phyloP scores from a whole-genome alignment of 1,140 invertebrate species.

The Dermatophagoides farinae region DNA sequence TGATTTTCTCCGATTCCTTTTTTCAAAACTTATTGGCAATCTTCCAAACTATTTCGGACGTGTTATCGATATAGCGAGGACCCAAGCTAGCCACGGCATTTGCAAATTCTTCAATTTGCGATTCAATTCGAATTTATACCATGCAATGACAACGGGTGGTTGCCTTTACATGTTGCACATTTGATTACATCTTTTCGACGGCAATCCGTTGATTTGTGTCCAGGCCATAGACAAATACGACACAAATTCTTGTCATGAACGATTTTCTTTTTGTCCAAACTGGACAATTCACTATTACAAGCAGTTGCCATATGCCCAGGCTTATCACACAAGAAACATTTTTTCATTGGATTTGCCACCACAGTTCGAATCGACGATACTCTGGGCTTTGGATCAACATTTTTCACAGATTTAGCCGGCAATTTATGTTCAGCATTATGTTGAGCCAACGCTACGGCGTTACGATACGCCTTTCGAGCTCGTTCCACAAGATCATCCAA shows the following conservation, averaged over 20 bases:
- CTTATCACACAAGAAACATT: background rate
- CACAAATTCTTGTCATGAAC: background rate
- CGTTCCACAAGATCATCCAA: too few relatives aligned
- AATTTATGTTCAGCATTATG: background rate
- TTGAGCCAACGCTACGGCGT: too few relatives aligned
- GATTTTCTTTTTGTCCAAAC: background rate
- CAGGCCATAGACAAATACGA: background rate
- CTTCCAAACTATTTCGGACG: background rate
- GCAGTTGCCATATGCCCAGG: too few relatives aligned
- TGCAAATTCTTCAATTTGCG: background rate
- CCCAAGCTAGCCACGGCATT: background rate
- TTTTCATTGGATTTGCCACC: background rate
- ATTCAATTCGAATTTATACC: background rate
- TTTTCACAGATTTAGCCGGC: background rate
- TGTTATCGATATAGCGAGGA: background rate
- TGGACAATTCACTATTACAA: background rate
- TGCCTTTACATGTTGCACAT: too few relatives aligned
- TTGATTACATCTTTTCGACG: too few relatives aligned
- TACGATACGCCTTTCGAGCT: too few relatives aligned
- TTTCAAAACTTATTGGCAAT: background rate
- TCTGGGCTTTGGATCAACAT: background rate
- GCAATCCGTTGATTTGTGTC: too few relatives aligned
- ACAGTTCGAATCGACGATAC: background rate
- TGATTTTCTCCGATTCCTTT: too few relatives aligned
- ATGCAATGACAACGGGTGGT: too few relatives aligned